Conservation (phyloP, 2,888 invertebrate genomes). For the Taphrorychus bicolor region DNA sequence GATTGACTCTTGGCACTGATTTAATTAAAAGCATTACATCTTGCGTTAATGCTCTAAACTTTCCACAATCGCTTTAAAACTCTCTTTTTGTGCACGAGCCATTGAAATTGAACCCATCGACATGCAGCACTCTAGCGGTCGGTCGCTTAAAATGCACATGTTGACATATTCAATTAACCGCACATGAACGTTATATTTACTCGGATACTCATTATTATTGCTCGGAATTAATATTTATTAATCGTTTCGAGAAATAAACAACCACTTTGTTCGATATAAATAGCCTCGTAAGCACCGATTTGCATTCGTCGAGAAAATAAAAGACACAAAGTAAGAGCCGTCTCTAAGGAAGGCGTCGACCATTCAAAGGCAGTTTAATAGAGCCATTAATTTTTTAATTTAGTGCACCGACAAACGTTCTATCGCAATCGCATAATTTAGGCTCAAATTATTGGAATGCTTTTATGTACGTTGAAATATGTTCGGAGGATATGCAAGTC, state of each 20-base stretch:
- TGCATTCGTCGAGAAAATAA: conserved; percentile 30
- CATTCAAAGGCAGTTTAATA: conserved; percentile 57
- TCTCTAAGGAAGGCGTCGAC: conserved; percentile 31
- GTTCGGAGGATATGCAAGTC: conserved; percentile 3
- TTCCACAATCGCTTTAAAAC: no score
- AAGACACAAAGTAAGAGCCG: conserved; percentile 27
- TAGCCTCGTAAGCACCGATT: conserved; percentile 36
- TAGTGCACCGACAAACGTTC: conserved; percentile 57
- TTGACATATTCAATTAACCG: conserved; percentile 37
- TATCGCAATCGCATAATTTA: conserved; percentile 53
- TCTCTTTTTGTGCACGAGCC: no score
- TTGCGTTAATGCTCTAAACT: no score
- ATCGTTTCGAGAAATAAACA: conserved; percentile 35
- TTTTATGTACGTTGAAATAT: conserved; percentile 31
- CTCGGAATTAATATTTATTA: conserved; percentile 36
- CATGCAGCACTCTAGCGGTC: conserved; percentile 1
- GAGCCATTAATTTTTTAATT: conserved; percentile 58
- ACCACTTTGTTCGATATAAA: conserved; percentile 40
- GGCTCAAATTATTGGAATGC: conserved; percentile 54
- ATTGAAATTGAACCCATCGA: not conserved
- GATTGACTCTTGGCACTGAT: no score
- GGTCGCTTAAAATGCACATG: conserved; percentile 13
- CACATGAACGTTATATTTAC: conserved; percentile 24
- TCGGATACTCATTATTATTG: conserved; percentile 37
- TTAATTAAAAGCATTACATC: no score